Evolutionary conservation across 2,888 invertebrate species (phyloP).

Genomic region (Choristoneura rosaceana): DNA sequence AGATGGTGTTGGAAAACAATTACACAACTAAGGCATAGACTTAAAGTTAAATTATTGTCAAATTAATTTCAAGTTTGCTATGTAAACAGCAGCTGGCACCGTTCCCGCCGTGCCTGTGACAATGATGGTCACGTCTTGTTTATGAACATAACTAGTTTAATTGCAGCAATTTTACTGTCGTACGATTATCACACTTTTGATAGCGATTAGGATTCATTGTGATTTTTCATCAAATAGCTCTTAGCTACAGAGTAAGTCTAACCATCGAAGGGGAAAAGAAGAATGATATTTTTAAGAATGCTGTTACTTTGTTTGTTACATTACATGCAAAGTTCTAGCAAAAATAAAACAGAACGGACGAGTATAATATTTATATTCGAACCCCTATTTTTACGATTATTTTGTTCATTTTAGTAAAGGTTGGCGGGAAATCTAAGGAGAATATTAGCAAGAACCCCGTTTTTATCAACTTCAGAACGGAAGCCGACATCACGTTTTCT

Average conservation of each 20-base stretch:
- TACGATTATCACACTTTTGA: not conserved
- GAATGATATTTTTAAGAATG: too few species aligned
- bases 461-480: too few species aligned
- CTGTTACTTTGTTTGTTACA: not conserved
- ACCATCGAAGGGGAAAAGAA: too few species aligned
- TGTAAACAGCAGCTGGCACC: constrained; percentile 32
- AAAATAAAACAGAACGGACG: not conserved
- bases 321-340: not conserved
- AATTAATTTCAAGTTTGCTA: constrained; percentile 38
- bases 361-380: not conserved
- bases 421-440: not conserved
- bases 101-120: constrained; percentile 19
- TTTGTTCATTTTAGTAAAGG: not conserved
- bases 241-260: too few species aligned
- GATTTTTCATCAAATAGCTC: too few species aligned
- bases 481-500: too few species aligned
- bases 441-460: too few species aligned
- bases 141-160: constrained; percentile 1
- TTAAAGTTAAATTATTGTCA: constrained; percentile 38
- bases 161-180: constrained; percentile 1
- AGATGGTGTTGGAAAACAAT: constrained; percentile 33
- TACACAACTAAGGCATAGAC: constrained; percentile 27
- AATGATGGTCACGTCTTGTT: constrained; percentile 1
- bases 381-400: not conserved
- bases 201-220: not conserved